Base-by-base conservation (phyloP, 2,113 vertebrate genomes). In the Podarcis raffonei region DNA sequence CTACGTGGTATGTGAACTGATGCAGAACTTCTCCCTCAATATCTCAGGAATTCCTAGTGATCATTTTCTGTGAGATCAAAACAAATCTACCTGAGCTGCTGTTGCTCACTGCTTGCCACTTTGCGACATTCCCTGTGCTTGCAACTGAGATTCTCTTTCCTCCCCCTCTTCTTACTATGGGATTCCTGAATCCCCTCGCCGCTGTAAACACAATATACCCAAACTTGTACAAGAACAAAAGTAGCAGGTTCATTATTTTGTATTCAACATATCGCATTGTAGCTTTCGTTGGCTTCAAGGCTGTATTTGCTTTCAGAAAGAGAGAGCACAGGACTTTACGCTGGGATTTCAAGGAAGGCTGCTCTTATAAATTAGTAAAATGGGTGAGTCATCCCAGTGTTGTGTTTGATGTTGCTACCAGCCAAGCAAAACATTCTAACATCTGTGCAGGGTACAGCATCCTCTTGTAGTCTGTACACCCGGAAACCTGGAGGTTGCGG, bases 311-410 rank as follows among this genome's bases (percentile, higher is more conserved):
- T 95, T 95, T 93, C 83, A 86, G 80, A 95, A 89, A 94, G 86
- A 37, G 74, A 80, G 59, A 88, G 0, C 0, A 85, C 83, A 71
- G 90, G 90, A 95, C 92, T 96, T 96, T 95, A 95, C 90, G 90
- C 15, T 91, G 92, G 92, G 94, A 94, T 95, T 96, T 97, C 95
- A 96, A 95, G 96, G 95, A 95, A 97, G 95, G 86, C 91, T 96
- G 93, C 92, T 93, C 88, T 96, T 96, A 96, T 96, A 96, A 97
- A 96, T 97, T 96, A 97, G 95, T 97, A 96, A 97, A 96, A 96
- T 93, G 92, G 88, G 72, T 97, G 96, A 97, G 92, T 97, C 96
- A 95, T 94, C 92, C 81, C 94, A 93, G 93, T 16, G 5, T 94
- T 90, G 89, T 77, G 86, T 94, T 96, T 94, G 91, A 96, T 96